phyloP scores from a whole-genome alignment of 2,888 invertebrate species.

The Eucriotettix oculatus region DNA sequence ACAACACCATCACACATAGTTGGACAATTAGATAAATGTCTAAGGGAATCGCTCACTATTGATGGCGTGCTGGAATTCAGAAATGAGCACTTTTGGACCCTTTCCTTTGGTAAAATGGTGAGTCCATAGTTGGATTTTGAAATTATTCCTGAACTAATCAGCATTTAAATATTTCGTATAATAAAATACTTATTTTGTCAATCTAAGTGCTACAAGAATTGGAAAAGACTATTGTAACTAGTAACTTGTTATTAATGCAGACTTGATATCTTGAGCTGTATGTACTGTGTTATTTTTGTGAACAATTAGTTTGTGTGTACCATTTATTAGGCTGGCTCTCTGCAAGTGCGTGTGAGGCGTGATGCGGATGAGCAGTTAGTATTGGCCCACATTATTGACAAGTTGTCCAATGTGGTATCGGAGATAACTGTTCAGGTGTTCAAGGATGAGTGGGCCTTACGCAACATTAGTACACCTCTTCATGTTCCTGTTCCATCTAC shows the following conservation, averaged over 20 bases:
- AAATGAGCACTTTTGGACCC: constrained; percentile 44
- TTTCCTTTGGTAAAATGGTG: constrained; percentile 40
- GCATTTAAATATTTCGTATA: too few species aligned
- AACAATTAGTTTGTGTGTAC: constrained; percentile 1
- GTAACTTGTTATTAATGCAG: too few species aligned
- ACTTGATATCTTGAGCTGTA: neutral
- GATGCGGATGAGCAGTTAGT: constrained; percentile 45
- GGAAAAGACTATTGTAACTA: too few species aligned
- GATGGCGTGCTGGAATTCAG: constrained; percentile 45
- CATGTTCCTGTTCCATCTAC: too few species aligned
- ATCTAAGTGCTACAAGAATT: too few species aligned
- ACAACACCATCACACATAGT: constrained; percentile 41
- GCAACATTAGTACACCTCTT: neutral
- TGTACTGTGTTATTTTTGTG: neutral
- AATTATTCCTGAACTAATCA: too few species aligned
- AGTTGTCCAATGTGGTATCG: constrained; percentile 35
- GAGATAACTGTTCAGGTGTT: constrained; percentile 37
- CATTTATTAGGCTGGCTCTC: constrained; percentile 30
- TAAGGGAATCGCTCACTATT: constrained; percentile 40
- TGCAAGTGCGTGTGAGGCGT: constrained; percentile 38
- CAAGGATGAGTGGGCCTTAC: constrained; percentile 8
- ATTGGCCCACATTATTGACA: constrained; percentile 36
- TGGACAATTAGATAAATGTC: constrained; percentile 38
- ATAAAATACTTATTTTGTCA: too few species aligned
- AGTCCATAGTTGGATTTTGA: neutral